Conservation (phyloP, 2,888 invertebrate genomes). For the Crioceris asparagi region DNA sequence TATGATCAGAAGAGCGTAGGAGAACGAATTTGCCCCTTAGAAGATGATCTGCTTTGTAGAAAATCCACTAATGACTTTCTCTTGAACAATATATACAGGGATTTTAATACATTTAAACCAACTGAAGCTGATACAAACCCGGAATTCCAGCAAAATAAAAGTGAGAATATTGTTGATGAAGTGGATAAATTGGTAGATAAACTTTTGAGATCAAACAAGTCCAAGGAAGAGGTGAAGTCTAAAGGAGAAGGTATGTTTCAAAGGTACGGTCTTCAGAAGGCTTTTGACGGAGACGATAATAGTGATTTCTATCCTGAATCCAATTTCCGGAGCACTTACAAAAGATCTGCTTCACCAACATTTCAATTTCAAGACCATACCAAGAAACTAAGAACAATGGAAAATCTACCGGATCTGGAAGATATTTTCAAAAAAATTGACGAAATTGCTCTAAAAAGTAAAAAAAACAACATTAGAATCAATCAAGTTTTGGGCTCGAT, state of each 20-base stretch:
- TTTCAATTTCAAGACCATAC: neutral
- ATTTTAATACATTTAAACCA: neutral
- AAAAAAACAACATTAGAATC: conserved; percentile 3
- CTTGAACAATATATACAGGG: neutral
- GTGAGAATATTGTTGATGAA: no score
- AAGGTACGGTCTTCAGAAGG: conserved; percentile 1
- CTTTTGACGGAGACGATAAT: neutral
- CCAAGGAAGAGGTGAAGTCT: neutral
- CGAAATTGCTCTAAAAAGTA: conserved; percentile 1
- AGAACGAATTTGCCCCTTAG: no score
- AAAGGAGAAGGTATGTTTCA: no score
- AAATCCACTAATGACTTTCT: neutral
- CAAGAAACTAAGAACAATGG: neutral
- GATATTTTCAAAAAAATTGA: conserved; percentile 5
- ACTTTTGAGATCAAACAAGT: neutral
- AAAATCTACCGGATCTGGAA: no score
- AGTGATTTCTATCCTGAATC: neutral
- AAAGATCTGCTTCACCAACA: neutral
- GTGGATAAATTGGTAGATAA: no score
- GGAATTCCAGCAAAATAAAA: neutral
- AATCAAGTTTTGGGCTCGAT: neutral
- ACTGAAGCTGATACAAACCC: neutral
- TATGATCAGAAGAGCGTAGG: conserved; percentile 1
- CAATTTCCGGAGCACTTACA: neutral
- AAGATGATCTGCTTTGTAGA: neutral